A percentile compares a stretch with the other conserved stretches of the same genome.
Evolutionary conservation across 2,113 vertebrate species (phyloP).

Genomic region (Cheirogaleus medius): DNA sequence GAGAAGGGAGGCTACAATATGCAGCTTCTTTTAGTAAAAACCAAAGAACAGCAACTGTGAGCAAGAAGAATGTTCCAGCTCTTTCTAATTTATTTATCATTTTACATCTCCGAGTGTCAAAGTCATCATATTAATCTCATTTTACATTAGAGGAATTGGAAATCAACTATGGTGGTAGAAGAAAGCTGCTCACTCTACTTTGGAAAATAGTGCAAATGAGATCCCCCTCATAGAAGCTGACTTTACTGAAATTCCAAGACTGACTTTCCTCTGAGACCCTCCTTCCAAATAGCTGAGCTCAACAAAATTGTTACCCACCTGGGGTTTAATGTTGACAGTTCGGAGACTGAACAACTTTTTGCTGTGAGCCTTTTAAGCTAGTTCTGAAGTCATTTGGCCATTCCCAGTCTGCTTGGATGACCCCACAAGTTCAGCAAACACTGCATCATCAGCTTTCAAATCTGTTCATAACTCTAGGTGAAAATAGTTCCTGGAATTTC

Average conservation of each 20-base stretch:
- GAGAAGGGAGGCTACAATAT: background rate
- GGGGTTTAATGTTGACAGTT: background rate
- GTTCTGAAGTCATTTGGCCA: background rate
- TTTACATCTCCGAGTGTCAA: background rate
- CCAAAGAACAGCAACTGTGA: conserved; percentile 49
- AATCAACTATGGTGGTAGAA: background rate
- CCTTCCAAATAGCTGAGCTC: background rate
- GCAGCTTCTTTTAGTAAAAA: background rate
- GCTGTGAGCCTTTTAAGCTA: background rate
- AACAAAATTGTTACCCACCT: background rate
- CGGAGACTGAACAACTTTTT: background rate
- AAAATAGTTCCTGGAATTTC: background rate
- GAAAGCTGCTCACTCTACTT: background rate
- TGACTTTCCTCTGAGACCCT: background rate
- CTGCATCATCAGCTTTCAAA: background rate
- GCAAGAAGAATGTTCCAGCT: background rate
- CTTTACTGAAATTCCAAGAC: background rate
- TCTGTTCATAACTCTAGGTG: background rate
- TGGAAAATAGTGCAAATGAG: background rate
- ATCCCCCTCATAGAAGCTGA: background rate
- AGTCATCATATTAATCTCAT: background rate
- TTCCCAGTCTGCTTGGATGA: background rate
- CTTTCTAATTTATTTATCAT: conserved; percentile 23
- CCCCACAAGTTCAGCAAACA: background rate
- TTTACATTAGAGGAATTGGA: background rate